These are phyloP conservation scores for Australoheros facetus DNA, from an alignment of 2,797 vertebrate genomes.

Conservation along the genomic window DNA sequence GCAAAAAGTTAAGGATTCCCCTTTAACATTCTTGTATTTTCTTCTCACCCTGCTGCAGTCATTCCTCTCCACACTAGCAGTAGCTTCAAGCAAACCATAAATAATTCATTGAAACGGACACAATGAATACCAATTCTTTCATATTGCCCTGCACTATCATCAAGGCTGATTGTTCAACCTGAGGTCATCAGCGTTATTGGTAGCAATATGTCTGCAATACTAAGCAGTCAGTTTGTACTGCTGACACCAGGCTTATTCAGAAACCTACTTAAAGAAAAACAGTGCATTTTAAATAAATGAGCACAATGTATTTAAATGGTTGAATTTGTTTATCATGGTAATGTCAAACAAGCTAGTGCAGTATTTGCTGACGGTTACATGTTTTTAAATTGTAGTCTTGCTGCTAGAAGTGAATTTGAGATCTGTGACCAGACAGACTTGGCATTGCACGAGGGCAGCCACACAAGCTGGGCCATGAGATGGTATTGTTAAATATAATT, in stretches of 20 bases:
- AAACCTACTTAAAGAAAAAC: constrained; percentile 25
- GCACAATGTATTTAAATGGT: not conserved
- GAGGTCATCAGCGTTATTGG: constrained; percentile 74
- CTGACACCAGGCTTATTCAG: constrained; percentile 54
- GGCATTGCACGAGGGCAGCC: not conserved
- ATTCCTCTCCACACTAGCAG: constrained; percentile 51
- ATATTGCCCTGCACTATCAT: constrained; percentile 74
- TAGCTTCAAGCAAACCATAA: constrained; percentile 76
- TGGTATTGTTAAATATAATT: constrained; percentile 9
- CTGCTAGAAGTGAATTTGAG: constrained; percentile 22
- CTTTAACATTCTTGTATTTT: constrained; percentile 56
- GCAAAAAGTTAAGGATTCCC: constrained; percentile 23
- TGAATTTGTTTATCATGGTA: not conserved
- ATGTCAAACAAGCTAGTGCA: not conserved
- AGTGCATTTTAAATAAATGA: not conserved
- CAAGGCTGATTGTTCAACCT: constrained; percentile 76
- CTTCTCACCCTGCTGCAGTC: constrained; percentile 47
- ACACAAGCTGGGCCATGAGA: not conserved
- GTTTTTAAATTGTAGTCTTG: not conserved
- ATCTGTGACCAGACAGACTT: constrained; percentile 13
- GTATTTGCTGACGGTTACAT: constrained; percentile 21
- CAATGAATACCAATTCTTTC: constrained; percentile 80
- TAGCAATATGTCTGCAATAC: constrained; percentile 68
- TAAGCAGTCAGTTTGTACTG: constrained; percentile 55
- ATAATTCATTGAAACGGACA: constrained; percentile 82